phyloP scores from a whole-genome alignment of 35 echinoderm and acorn worm species.

The Apostichopus californicus region DNA sequence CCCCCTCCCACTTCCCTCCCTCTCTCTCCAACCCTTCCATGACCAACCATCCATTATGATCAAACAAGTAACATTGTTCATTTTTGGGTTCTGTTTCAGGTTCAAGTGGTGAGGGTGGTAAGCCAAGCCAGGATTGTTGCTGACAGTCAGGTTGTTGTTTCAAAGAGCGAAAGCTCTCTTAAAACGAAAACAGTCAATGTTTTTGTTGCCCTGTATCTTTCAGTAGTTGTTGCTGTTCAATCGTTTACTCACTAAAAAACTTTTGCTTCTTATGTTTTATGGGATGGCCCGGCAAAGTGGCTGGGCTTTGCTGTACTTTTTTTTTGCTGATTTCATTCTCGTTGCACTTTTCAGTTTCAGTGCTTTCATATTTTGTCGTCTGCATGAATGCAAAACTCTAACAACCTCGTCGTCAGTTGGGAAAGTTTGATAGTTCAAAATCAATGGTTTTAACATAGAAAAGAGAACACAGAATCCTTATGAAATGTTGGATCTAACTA shows the following conservation, averaged over 20 bases:
- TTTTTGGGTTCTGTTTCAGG: conserved; percentile 25
- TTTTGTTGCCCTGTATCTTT: conserved; percentile 10
- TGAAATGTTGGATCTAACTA: too few relatives aligned
- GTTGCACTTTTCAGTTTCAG: background rate
- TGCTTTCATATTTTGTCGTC: background rate
- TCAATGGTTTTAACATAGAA: too few relatives aligned
- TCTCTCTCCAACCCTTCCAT: too few relatives aligned
- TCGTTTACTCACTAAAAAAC: background rate
- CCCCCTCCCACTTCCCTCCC: too few relatives aligned
- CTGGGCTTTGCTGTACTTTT: background rate
- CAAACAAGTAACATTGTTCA: background rate
- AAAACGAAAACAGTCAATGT: background rate
- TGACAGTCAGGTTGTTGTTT: conserved; percentile 1
- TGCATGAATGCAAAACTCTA: too few relatives aligned
- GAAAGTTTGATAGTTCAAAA: too few relatives aligned
- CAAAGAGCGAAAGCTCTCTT: background rate
- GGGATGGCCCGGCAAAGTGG: background rate
- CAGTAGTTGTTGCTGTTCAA: background rate
- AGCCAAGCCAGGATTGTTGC: conserved; percentile 21
- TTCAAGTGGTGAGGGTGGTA: conserved; percentile 38
- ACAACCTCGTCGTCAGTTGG: too few relatives aligned
- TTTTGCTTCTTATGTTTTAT: background rate
- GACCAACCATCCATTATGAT: too few relatives aligned
- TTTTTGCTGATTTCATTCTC: background rate
- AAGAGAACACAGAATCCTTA: too few relatives aligned